Conservation (phyloP, 30 jellyfish, hydroid and myxozoan species). For the Aurelia sp. region DNA sequence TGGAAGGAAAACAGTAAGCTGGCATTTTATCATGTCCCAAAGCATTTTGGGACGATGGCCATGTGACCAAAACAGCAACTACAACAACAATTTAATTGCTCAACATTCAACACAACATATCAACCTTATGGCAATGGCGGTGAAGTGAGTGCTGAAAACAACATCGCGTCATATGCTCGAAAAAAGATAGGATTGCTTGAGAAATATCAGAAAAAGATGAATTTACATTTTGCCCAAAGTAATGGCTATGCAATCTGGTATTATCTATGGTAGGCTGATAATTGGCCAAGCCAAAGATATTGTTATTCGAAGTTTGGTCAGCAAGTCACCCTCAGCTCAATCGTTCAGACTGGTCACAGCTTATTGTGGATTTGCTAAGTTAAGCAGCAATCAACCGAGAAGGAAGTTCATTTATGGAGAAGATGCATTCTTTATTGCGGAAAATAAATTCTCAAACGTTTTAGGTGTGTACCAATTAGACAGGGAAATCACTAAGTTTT, state of each 20-base stretch:
- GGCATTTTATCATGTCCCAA: too few relatives aligned
- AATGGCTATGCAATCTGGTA: constrained; percentile 87
- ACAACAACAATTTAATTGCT: too few relatives aligned
- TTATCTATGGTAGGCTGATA: constrained; percentile 73
- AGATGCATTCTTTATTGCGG: constrained; percentile 82
- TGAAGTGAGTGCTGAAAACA: too few relatives aligned
- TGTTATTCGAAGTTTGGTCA: constrained; percentile 44
- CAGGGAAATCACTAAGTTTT: too few relatives aligned
- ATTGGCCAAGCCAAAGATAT: constrained; percentile 74
- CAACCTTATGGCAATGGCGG: too few relatives aligned
- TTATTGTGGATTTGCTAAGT: constrained; percentile 78
- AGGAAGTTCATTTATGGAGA: constrained; percentile 75
- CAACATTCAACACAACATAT: too few relatives aligned
- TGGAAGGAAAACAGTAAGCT: too few relatives aligned
- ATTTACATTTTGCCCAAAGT: background rate
- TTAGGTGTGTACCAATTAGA: constrained; percentile 38
- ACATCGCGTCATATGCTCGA: too few relatives aligned
- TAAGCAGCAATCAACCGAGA: constrained; percentile 62
- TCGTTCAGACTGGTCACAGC: constrained; percentile 72
- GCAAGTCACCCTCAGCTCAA: constrained; percentile 29
- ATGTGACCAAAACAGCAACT: too few relatives aligned
- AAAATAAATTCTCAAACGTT: constrained; percentile 65
- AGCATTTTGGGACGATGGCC: too few relatives aligned
- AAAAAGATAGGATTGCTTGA: too few relatives aligned
- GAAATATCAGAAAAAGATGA: constrained; percentile 5